These are phyloP conservation scores for Trachymyrmex cornetzi DNA, from an alignment of 1,140 invertebrate genomes.

Conservation along the genomic window DNA sequence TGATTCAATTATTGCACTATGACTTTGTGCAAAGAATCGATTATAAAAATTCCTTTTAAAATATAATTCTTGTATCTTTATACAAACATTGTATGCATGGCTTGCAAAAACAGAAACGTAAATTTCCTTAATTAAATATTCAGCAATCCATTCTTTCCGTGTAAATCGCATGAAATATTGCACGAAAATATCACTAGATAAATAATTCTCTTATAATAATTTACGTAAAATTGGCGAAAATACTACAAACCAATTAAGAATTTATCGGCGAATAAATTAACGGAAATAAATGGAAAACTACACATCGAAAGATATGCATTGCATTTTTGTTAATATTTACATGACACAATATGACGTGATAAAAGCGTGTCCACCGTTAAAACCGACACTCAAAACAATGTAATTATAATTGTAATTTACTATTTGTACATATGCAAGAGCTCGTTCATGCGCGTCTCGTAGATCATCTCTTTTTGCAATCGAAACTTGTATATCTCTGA, in stretches of 20 bases:
- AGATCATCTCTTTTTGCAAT: slow-evolving; percentile 74
- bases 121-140: too few relatives aligned
- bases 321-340: neutral
- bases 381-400: slow-evolving; percentile 42
- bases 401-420: slow-evolving; percentile 70
- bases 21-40: too few relatives aligned
- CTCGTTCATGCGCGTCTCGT: slow-evolving; percentile 77
- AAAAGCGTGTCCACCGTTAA: slow-evolving; percentile 9
- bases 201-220: neutral
- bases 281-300: neutral
- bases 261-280: neutral
- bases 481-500: slow-evolving; percentile 64
- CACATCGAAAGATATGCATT: neutral
- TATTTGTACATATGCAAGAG: slow-evolving; percentile 76
- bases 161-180: neutral
- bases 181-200: neutral
- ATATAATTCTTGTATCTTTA: too few relatives aligned
- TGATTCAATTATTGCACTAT: too few relatives aligned
- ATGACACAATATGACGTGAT: slow-evolving; percentile 1
- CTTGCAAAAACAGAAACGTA: too few relatives aligned
- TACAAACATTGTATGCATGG: too few relatives aligned
- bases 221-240: neutral
- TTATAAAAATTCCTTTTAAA: too few relatives aligned
- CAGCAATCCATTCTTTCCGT: too few relatives aligned
- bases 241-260: neutral